A percentile compares a stretch with the other conserved stretches of the same genome.
Evolutionary conservation across 2,888 invertebrate genomes (phyloP).

Genomic region (Holacanthella duospinosa): DNA sequence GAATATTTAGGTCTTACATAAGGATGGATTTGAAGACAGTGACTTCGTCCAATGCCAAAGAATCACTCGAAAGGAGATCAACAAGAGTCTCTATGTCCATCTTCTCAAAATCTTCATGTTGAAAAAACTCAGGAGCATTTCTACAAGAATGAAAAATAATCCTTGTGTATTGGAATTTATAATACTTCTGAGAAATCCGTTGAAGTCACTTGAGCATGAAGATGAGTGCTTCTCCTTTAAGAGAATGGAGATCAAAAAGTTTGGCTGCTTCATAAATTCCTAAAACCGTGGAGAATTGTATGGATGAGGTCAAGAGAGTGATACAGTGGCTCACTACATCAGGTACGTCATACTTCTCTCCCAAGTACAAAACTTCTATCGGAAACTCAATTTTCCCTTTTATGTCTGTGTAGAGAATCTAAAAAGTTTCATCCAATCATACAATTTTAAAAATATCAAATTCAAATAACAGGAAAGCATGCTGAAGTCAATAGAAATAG

Average conservation of each 20-base stretch:
- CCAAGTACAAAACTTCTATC: not conserved
- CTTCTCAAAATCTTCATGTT: not conserved
- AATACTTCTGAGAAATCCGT: not conserved
- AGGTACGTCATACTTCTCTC: not conserved
- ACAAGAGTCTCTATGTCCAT: not conserved
- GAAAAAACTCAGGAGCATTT: not conserved
- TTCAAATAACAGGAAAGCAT: no score
- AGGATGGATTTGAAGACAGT: not conserved
- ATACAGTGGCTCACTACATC: not conserved
- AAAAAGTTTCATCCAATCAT: no score
- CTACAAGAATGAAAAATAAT: not conserved
- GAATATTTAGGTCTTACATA: not conserved
- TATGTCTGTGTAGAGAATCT: not conserved
- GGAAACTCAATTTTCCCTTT: not conserved
- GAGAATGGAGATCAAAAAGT: not conserved
- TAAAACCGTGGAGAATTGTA: not conserved
- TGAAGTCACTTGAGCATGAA: not conserved
- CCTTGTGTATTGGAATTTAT: not conserved
- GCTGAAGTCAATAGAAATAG: no score
- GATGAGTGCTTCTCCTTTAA: not conserved
- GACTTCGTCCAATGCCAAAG: not conserved
- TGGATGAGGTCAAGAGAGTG: not conserved
- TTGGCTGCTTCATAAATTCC: constrained; percentile 1
- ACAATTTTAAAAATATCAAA: no score
- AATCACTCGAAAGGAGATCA: not conserved